Base-by-base conservation (phyloP, 1,140 invertebrate species). In the Liolophura sinensis region DNA sequence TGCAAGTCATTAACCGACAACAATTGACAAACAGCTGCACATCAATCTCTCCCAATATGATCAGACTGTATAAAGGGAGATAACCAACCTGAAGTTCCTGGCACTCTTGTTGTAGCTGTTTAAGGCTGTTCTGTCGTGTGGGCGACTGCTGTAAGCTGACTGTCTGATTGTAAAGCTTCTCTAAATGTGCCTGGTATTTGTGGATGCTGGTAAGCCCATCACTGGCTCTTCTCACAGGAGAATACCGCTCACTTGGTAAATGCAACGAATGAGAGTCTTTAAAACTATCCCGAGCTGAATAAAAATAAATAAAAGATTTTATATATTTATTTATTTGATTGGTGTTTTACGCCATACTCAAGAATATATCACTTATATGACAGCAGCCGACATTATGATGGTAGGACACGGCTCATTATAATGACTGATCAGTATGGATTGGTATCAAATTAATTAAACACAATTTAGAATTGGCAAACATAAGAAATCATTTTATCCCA, bases 201-300 rank as follows among this genome's bases (percentile, higher is more conserved):
- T 86, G 72, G 82, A 86, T 72, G 76, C 85, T 74, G 70, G 87
- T 72, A 80, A 88, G 89, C 46, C 91, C 92, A 85, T 95, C 95
- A 67, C 92, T 94, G 40, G 94, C 94, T 72, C 95, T 87, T 52
- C 95, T 88, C 16, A 96, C 94, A 0, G 93, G 94, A 67, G 92
- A 95, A 81, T 94, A 97, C 62, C 94, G 88, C 84, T 95, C 93
- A 49, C 88, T 88, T 65, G 89, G 88, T 56, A 84, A 83, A 82
- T 89, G 87, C 9, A 86, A 70, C 20, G 78, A 78, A 67, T 83
- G 85, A 1, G 84, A 71, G 60, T 89, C 88, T 77, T 88, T 88
- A 76, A 87, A 87, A 60, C 85, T 85, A 65, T 89, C 88, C 50
- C 87, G 84, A 58, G 85, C 87, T 87, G 66, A 11, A 70, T 72